Base-by-base conservation (phyloP, 2,888 invertebrate species). In the Drosophila robusta region DNA sequence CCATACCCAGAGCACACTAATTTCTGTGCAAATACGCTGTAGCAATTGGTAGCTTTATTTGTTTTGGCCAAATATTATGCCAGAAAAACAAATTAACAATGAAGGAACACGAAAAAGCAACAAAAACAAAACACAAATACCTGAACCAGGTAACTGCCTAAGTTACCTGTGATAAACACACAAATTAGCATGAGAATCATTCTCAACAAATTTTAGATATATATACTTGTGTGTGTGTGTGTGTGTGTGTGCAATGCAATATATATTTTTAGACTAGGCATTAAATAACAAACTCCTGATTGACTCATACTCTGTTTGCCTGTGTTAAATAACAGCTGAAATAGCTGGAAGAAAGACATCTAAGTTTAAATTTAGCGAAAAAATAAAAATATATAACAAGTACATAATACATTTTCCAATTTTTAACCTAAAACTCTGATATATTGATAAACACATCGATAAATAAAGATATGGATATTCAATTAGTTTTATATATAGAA, bases 41-140 rank as follows among this genome's bases (percentile, higher is more conserved):
- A n/a, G 62, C 62, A 58, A 62, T 54, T 50, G 45, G 54, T 9
- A 56, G 70, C 62, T 62, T 50, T 78, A 42, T 75, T 79, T 75
- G 55, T 50, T 62, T 9, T 54, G 41, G 5, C 41, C 77, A 73
- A 71, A 76, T 63, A 62, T 64, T 51, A 38, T 60, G 60, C 56
- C 51, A 41, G 39, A 56, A 45, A 46, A 51, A 44, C 29, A 68
- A 65, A 29, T 29, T 9, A 2, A 29, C 29, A 29, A 9, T 29
- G 3, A 29, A 29, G 9, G 32, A 12, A 26, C 41, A 32, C 9
- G 1, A 22, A 3, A 7, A 16, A 44, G 16, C 38, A 38, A 41
- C 41, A 56, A 24, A 16, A 24, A 26, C 24, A 61, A 16, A 24
- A 41, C 1, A 41, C 5, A 41, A 41, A 22, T 18, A 18, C 18